These are phyloP conservation scores for Neodiprion virginianus DNA, from an alignment of 1,140 invertebrate genomes.

Conservation along the genomic window DNA sequence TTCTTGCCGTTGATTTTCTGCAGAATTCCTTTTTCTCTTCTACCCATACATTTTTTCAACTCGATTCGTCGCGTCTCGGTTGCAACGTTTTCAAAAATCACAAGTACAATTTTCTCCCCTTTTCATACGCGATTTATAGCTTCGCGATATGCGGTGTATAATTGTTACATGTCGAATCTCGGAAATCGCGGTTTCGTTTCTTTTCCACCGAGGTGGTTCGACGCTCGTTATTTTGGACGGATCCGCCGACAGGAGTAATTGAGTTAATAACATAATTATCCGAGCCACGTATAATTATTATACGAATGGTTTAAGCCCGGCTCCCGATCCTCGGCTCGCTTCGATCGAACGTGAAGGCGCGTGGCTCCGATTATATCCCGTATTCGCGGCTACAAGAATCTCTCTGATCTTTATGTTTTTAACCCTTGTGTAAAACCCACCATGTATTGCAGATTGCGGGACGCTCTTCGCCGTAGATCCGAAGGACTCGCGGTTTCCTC, in stretches of 20 bases:
- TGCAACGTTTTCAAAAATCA: too few relatives aligned
- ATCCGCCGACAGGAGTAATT: conserved; percentile 6
- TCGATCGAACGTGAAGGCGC: conserved; percentile 6
- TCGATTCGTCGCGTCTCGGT: too few relatives aligned
- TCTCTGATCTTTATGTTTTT: too few relatives aligned
- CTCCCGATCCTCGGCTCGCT: not conserved
- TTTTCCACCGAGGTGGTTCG: not conserved
- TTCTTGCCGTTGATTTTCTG: too few relatives aligned
- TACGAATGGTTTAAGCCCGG: not conserved
- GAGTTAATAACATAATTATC: conserved; percentile 1
- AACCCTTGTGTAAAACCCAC: too few relatives aligned
- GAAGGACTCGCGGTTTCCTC: not conserved
- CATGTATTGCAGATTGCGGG: not conserved
- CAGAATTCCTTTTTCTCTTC: too few relatives aligned
- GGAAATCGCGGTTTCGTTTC: not conserved
- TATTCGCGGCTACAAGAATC: too few relatives aligned
- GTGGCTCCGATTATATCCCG: not conserved
- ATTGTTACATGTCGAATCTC: not conserved
- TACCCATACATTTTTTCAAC: too few relatives aligned
- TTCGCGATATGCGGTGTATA: not conserved
- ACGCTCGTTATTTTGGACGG: conserved; percentile 2
- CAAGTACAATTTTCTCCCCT: too few relatives aligned
- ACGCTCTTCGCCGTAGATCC: not conserved
- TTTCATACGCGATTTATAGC: too few relatives aligned
- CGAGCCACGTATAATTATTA: not conserved